A percentile compares a stretch with the other conserved stretches of the same genome.
Evolutionary conservation across 2,888 invertebrate genomes (phyloP).

Genomic region (Hirtodrosophila duncani): DNA sequence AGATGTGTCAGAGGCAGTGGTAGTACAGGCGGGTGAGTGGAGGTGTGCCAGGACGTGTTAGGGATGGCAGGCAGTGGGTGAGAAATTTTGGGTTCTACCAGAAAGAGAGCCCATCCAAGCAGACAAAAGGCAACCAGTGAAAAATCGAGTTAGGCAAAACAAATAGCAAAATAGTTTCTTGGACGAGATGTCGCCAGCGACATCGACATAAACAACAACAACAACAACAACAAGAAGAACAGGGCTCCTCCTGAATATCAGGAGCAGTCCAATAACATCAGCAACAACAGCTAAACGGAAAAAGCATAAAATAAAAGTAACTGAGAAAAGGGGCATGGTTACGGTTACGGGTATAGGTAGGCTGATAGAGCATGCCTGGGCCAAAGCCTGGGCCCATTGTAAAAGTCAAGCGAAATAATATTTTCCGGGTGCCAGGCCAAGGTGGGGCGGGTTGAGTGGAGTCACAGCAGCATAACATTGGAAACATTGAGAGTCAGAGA

Average conservation of each 20-base stretch:
- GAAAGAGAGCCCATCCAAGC: constrained; percentile 44
- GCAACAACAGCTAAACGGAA: constrained; percentile 40
- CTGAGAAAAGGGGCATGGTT: neutral
- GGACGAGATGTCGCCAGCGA: constrained; percentile 42
- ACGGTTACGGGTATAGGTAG: neutral
- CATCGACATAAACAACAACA: constrained; percentile 52
- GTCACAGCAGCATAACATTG: constrained; percentile 53
- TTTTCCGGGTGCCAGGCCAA: constrained; percentile 67
- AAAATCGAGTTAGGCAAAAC: constrained; percentile 71
- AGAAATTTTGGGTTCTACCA: neutral
- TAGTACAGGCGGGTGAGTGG: constrained; percentile 6
- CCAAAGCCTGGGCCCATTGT: too few relatives aligned
- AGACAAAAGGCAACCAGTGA: constrained; percentile 70
- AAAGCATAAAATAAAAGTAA: constrained; percentile 47
- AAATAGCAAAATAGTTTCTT: constrained; percentile 67
- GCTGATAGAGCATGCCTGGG: constrained; percentile 26
- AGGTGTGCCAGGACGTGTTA: neutral
- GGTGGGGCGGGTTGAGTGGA: constrained; percentile 1
- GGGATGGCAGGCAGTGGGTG: neutral
- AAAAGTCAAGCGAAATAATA: constrained; percentile 74
- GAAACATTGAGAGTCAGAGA: constrained; percentile 10
- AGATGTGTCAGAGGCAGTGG: constrained; percentile 64
- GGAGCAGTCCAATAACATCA: constrained; percentile 9
- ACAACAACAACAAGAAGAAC: constrained; percentile 14
- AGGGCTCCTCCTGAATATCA: too few relatives aligned